Evolutionary conservation across 2,797 vertebrate species (phyloP).

Genomic region (Varecia variegata): DNA sequence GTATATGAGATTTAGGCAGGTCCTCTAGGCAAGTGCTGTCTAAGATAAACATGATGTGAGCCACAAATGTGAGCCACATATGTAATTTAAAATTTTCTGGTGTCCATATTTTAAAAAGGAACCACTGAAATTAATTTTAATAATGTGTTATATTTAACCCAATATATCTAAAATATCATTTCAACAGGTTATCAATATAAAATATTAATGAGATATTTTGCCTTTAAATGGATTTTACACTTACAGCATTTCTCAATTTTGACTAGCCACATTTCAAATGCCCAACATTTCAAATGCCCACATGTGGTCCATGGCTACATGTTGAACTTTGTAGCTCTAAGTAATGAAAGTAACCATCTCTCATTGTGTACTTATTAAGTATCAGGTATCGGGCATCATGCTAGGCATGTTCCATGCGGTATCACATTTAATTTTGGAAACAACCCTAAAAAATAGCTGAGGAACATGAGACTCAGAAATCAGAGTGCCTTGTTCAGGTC

Average conservation of each 20-base stretch:
- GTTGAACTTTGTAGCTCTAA: background rate
- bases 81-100: background rate
- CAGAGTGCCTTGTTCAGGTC: background rate
- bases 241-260: background rate
- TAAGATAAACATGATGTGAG: background rate
- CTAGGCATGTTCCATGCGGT: background rate
- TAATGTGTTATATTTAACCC: background rate
- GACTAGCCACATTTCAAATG: background rate
- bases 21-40: background rate
- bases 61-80: background rate
- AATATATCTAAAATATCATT: background rate
- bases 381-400: background rate
- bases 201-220: background rate
- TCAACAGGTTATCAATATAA: background rate
- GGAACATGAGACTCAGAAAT: background rate
- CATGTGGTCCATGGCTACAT: background rate
- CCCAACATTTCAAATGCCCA: background rate
- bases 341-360: background rate
- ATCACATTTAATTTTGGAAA: background rate
- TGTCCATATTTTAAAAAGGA: background rate
- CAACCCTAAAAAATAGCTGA: background rate
- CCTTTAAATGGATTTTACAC: background rate
- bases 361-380: background rate
- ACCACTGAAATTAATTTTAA: conserved; percentile 14
- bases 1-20: background rate